phyloP scores from a whole-genome alignment of 1,140 invertebrate genomes.

The Elymnias hypermnestra region DNA sequence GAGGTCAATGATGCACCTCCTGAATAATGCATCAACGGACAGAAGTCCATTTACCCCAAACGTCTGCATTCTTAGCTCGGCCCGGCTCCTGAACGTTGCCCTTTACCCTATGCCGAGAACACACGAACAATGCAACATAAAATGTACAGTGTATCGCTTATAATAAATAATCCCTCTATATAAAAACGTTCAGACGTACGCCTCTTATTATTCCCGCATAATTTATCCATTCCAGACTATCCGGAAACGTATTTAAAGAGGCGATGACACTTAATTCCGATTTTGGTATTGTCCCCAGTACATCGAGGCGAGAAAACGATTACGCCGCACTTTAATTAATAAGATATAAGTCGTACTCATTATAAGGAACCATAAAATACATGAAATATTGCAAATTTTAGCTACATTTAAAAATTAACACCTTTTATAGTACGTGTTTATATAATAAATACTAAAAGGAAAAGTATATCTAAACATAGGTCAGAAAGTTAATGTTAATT shows the following conservation, averaged over 20 bases:
- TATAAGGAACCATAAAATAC: too few species aligned
- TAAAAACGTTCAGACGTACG: conserved; percentile 19
- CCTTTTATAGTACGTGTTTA: too few species aligned
- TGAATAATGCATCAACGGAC: conserved; percentile 45
- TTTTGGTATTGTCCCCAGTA: background rate
- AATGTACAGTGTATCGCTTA: conserved; percentile 23
- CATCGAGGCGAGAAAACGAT: too few species aligned
- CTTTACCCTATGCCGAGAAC: conserved; percentile 44
- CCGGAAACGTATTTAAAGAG: conserved; percentile 14
- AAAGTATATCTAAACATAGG: background rate
- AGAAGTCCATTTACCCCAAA: conserved; percentile 50
- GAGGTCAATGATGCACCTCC: conserved; percentile 45
- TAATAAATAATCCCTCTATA: conserved; percentile 25
- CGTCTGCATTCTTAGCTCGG: conserved; percentile 50
- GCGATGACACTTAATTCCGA: conserved; percentile 16
- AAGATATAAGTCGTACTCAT: too few species aligned
- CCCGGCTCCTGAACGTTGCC: conserved; percentile 42
- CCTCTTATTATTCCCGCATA: conserved; percentile 26
- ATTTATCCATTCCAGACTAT: conserved; percentile 15
- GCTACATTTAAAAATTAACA: too few species aligned
- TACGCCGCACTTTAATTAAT: too few species aligned
- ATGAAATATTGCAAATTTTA: too few species aligned
- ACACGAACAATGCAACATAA: conserved; percentile 24
- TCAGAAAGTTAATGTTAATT: background rate
- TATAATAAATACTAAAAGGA: too few species aligned